These are phyloP conservation scores for Epizoanthus ramosus DNA, from an alignment of 92 coral and sea anemone species.

Conservation along the genomic window DNA sequence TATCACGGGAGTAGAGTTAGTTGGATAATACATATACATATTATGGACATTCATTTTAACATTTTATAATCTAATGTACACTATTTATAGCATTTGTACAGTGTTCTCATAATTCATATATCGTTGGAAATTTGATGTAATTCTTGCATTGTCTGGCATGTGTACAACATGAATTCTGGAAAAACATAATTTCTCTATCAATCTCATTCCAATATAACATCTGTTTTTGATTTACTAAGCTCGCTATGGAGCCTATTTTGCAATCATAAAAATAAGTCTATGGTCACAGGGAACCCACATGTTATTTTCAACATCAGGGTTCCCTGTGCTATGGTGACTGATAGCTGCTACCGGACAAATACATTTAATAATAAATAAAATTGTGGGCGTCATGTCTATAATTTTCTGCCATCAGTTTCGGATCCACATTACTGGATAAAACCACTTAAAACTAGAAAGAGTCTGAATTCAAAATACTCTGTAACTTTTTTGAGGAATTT, in stretches of 20 bases:
- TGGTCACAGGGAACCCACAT: too few species aligned
- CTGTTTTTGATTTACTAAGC: not conserved
- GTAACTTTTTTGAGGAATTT: not conserved
- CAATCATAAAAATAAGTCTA: not conserved
- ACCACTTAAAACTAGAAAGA: not conserved
- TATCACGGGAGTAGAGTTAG: not conserved
- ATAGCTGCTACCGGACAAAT: conserved; percentile 8
- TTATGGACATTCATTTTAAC: not conserved
- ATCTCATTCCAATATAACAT: not conserved
- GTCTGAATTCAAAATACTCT: not conserved
- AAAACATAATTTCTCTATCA: not conserved
- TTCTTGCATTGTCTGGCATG: not conserved
- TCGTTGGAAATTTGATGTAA: conserved; percentile 10
- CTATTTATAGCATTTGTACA: conserved; percentile 28
- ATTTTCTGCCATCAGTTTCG: not conserved
- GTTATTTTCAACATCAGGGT: not conserved
- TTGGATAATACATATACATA: not conserved
- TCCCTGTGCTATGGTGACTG: too few species aligned
- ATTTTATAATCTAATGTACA: conserved; percentile 12
- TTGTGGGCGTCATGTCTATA: not conserved
- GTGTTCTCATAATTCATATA: not conserved
- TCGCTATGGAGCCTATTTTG: not conserved
- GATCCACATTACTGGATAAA: not conserved
- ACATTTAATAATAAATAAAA: conserved; percentile 38
- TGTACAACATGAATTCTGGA: not conserved